These are phyloP conservation scores for Heterocephalus glaber DNA, from an alignment of 2,113 vertebrate genomes.

Conservation along the genomic window DNA sequence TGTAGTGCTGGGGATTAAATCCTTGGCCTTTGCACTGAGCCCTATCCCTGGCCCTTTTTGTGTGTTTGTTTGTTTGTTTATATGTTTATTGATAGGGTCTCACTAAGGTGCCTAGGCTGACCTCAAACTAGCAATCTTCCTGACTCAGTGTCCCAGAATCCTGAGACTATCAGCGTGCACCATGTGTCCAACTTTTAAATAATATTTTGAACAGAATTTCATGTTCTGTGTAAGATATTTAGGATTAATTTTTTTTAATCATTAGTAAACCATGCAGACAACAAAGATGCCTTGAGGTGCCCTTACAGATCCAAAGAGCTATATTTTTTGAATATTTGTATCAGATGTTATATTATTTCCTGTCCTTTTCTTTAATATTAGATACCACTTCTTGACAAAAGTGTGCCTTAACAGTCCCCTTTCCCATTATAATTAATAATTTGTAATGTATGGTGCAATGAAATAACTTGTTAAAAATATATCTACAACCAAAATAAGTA, in stretches of 20 bases:
- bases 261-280: neutral
- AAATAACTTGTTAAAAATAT: neutral
- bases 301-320: neutral
- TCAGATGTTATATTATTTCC: neutral
- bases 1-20: neutral
- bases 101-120: neutral
- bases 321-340: neutral
- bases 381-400: neutral
- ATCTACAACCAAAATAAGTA: slow-evolving; percentile 15
- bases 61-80: neutral
- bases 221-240: neutral
- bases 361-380: neutral
- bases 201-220: slow-evolving; percentile 30
- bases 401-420: neutral
- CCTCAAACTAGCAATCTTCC: neutral
- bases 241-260: neutral
- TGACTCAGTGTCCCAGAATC: neutral
- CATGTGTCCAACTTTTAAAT: neutral
- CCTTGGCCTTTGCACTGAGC: neutral
- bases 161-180: neutral
- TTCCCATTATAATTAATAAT: neutral
- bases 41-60: neutral
- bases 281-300: neutral
- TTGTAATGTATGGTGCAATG: neutral
- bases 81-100: neutral